These are phyloP conservation scores for Leptocoma aspasia DNA, from an alignment of 2,113 vertebrate species.

Conservation along the genomic window DNA sequence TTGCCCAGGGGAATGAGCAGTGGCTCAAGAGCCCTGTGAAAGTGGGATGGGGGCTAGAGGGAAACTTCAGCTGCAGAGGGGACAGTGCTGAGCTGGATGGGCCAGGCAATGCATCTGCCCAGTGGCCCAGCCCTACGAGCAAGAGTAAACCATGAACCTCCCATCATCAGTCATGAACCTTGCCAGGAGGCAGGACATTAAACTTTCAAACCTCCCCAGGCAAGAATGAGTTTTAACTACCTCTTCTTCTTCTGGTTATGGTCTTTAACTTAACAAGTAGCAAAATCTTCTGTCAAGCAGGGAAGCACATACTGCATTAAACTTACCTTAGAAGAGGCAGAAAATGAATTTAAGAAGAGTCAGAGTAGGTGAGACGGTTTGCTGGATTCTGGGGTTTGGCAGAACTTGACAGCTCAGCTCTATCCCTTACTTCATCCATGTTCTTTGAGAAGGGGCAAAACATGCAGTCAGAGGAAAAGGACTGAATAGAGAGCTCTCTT, in stretches of 20 bases:
- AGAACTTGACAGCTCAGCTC: background rate
- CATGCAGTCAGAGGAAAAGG: background rate
- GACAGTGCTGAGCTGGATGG: background rate
- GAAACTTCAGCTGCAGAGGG: background rate
- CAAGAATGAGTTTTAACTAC: background rate
- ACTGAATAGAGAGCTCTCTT: background rate
- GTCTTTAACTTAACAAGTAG: background rate
- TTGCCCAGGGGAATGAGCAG: background rate
- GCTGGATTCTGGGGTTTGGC: background rate
- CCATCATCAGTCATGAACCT: background rate
- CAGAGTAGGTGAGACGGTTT: background rate
- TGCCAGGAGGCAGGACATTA: background rate
- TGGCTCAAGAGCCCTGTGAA: background rate
- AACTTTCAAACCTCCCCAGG: background rate
- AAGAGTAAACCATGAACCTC: background rate
- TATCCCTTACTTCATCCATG: accelerated
- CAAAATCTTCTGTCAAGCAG: background rate
- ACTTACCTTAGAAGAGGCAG: background rate
- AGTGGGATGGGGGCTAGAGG: background rate
- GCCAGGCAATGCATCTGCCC: background rate
- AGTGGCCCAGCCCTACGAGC: background rate
- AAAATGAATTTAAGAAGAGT: background rate
- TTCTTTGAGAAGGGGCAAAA: background rate
- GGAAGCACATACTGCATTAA: background rate
- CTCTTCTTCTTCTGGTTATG: background rate